Evolutionary conservation across 1,140 invertebrate species (phyloP).

Genomic region (Zophobas morio): DNA sequence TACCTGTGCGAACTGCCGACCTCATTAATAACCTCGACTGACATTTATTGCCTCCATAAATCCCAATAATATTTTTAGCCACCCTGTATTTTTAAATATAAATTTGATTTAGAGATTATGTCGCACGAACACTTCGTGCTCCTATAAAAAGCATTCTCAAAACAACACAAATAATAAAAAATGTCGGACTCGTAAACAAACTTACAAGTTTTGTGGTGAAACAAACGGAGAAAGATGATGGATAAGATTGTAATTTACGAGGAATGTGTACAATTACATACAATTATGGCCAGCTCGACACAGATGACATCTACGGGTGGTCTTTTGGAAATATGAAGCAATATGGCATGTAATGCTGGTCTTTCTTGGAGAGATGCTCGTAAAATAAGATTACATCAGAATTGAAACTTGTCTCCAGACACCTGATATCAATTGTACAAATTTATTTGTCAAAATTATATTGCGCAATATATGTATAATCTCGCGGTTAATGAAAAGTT

Average conservation of each 20-base stretch:
- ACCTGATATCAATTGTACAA: too few relatives aligned
- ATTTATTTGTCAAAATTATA: too few relatives aligned
- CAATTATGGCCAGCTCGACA: constrained; percentile 26
- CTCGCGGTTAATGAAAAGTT: too few relatives aligned
- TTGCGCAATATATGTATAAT: too few relatives aligned
- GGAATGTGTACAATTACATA: constrained; percentile 34
- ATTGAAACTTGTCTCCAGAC: too few relatives aligned
- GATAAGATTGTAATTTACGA: constrained; percentile 34
- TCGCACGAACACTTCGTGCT: constrained; percentile 10
- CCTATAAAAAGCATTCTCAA: constrained; percentile 14
- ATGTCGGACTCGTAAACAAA: constrained; percentile 32
- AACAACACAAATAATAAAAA: constrained; percentile 19
- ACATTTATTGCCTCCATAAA: constrained; percentile 30
- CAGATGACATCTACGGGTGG: constrained; percentile 33
- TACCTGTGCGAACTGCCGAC: not conserved
- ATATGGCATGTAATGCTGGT: not conserved
- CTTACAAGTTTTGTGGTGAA: constrained; percentile 33
- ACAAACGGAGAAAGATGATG: constrained; percentile 33
- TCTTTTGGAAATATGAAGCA: constrained; percentile 13
- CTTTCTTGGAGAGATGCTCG: too few relatives aligned
- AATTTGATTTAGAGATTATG: constrained; percentile 33
- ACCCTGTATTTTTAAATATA: constrained; percentile 30
- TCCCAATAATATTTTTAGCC: constrained; percentile 30
- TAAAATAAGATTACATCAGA: too few relatives aligned
- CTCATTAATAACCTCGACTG: constrained; percentile 8